A percentile compares a stretch with the other conserved stretches of the same genome.
These are phyloP conservation scores for Caenorhabditis doughertyi DNA, from an alignment of 2,888 invertebrate genomes.

Conservation along the genomic window DNA sequence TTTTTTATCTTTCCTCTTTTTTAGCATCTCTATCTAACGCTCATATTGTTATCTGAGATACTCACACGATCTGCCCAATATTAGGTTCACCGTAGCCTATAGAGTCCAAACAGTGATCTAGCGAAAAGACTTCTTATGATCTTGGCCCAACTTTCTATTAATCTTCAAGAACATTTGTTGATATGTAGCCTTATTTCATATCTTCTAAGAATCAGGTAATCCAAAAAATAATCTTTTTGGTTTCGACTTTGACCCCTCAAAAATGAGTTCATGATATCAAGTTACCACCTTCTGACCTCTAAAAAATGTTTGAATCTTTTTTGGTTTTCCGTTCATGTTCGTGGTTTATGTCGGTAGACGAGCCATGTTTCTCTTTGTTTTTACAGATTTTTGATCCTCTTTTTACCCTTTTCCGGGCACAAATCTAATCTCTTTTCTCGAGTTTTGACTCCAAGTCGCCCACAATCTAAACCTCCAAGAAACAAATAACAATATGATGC, in stretches of 20 bases:
- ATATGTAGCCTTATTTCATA: background rate
- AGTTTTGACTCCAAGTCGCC: slow-evolving; percentile 24
- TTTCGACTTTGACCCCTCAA: background rate
- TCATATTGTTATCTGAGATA: no score
- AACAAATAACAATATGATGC: slow-evolving; percentile 50
- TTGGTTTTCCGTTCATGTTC: slow-evolving; percentile 14
- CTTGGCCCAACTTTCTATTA: background rate
- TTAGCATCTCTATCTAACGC: no score
- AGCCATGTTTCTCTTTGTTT: slow-evolving; percentile 26
- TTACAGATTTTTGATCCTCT: slow-evolving; percentile 24
- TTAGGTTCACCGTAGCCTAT: no score
- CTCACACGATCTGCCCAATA: no score
- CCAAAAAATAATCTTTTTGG: slow-evolving; percentile 22
- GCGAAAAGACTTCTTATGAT: background rate
- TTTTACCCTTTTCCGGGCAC: slow-evolving; percentile 34
- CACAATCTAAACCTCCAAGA: slow-evolving; percentile 13
- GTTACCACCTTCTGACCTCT: slow-evolving; percentile 10
- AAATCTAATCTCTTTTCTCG: slow-evolving; percentile 36
- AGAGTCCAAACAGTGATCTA: slow-evolving; percentile 6
- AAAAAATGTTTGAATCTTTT: background rate
- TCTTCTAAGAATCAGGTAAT: slow-evolving; percentile 6
- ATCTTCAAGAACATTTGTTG: slow-evolving; percentile 20
- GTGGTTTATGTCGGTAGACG: slow-evolving; percentile 22
- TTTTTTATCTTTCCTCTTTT: no score
- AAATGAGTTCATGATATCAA: slow-evolving; percentile 10